Evolutionary conservation across 2,113 vertebrate species (phyloP).

Genomic region (Sapajus apella): DNA sequence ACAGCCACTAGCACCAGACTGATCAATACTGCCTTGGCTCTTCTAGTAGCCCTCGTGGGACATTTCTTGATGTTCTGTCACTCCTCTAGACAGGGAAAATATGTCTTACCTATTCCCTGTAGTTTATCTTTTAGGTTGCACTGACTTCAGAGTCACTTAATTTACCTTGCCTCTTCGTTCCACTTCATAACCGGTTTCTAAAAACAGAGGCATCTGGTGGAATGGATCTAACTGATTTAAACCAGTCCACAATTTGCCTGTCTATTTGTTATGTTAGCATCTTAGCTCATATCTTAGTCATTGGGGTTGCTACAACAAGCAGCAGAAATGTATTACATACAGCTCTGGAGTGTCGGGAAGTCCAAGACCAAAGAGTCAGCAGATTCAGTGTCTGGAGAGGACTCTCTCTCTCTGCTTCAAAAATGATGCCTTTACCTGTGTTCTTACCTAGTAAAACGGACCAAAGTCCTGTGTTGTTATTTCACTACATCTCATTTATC

Average conservation of each 20-base stretch:
- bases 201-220: background rate
- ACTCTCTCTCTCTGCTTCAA: background rate
- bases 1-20: background rate
- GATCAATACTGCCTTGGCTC: background rate
- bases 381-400: background rate
- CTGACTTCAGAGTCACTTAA: background rate
- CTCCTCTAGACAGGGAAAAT: background rate
- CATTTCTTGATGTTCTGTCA: background rate
- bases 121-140: slow-evolving; percentile 15
- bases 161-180: background rate
- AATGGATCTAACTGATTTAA: background rate
- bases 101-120: background rate
- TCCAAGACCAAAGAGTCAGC: background rate
- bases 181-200: background rate
- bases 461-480: no score
- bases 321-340: background rate
- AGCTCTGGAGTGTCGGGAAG: background rate
- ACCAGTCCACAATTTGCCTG: background rate
- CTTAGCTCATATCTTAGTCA: background rate
- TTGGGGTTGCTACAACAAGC: background rate
- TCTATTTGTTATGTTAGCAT: background rate
- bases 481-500: background rate
- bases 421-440: background rate
- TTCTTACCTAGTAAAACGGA: background rate
- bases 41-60: background rate